Base-by-base conservation (phyloP, 2,888 invertebrate species). In the Zaprionus lineosus region DNA sequence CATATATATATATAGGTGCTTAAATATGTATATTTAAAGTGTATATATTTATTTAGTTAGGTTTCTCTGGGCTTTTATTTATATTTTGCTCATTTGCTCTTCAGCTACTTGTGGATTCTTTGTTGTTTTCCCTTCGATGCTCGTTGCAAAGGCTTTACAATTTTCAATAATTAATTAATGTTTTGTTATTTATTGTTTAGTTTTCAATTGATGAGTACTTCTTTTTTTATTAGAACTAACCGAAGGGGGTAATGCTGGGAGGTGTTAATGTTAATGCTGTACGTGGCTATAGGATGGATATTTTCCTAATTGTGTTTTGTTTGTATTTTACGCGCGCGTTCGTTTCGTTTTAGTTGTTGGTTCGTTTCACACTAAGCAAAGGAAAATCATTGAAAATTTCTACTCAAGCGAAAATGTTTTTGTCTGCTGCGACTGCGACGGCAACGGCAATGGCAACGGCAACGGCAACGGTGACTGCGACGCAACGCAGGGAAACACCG, bases 291-390 rank as follows among this genome's bases (percentile, higher is more conserved):
- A 47, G 44, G 34, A n/a, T 29, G 21, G 21, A 63, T 65, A 43
- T 29, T 41, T 48, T 34, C 15, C 36, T 55, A 41, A 41, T 63
- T 61, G 46, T 57, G 21, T 60, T 51, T 52, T 56, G 28, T 44
- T 61, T 64, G 36, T 53, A 37, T 57, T 56, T 57, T 60, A 62
- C 86, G 86, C 86, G 79, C 85, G 77, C 83, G 88, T 85, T 88
- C 87, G 88, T 89, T 88, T 89, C 88, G 86, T 76, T 83, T 86
- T 78, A 82, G 78, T 86, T 83, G 79, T 88, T 86, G 82, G 84
- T 88, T 87, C 89, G 88, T 88, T 86, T 88, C 82, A 86, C 84
- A 89, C 89, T 89, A 84, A 86, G 51, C 58, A 50, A 65, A 59
- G 31, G 53, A 68, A 74, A 78, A 71, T 74, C 82, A 76, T 74